phyloP scores from a whole-genome alignment of 1,140 invertebrate genomes.

The Bilobella aurantiaca region DNA sequence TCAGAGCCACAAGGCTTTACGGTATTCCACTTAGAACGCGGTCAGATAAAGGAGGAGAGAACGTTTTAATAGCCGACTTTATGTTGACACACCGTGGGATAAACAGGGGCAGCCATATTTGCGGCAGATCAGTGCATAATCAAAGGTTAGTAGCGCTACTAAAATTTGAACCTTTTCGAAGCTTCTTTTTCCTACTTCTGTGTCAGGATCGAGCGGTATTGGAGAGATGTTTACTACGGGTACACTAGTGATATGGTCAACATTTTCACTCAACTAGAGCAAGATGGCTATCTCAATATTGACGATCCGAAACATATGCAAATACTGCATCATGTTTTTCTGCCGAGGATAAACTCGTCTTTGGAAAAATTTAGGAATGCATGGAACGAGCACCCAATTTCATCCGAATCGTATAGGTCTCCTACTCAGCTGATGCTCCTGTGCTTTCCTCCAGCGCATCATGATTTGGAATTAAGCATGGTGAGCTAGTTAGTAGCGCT shows the following conservation, averaged over 20 bases:
- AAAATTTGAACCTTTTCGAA: neutral
- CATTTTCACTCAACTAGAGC: no score
- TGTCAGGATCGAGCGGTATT: slow-evolving; percentile 18
- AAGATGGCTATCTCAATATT: no score
- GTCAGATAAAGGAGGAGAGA: slow-evolving; percentile 26
- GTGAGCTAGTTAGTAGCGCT: neutral
- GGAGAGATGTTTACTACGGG: slow-evolving; percentile 15
- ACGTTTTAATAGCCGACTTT: slow-evolving; percentile 16
- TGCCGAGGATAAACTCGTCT: neutral
- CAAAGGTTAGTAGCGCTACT: slow-evolving; percentile 12
- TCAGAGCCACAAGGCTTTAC: neutral
- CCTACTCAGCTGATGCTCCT: slow-evolving; percentile 13
- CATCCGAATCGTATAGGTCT: neutral
- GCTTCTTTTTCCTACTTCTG: neutral
- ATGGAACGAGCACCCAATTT: slow-evolving; percentile 14
- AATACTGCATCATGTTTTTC: slow-evolving; percentile 11
- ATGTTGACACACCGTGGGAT: slow-evolving; percentile 12
- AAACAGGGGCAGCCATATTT: slow-evolving; percentile 12
- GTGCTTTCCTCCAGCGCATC: slow-evolving; percentile 1
- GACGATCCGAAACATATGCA: neutral
- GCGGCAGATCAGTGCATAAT: slow-evolving; percentile 24
- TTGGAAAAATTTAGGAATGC: neutral
- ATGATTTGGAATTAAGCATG: neutral
- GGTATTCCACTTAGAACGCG: neutral
- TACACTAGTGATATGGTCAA: no score